Conservation (phyloP, 2,797 vertebrate genomes). For the Podargus strigoides region DNA sequence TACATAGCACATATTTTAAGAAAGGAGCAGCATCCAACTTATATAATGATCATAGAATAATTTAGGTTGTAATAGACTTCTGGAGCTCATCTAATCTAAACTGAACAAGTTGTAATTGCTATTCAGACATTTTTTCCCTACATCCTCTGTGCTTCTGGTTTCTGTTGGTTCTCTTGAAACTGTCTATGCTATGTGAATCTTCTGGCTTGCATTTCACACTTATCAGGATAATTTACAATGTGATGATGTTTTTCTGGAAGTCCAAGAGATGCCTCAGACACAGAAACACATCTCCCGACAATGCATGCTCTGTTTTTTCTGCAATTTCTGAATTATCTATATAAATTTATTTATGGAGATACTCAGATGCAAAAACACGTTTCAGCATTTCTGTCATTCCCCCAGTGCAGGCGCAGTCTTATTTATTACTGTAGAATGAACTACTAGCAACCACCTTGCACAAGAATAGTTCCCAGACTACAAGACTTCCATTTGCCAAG, state of each 20-base stretch:
- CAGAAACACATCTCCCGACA: not conserved
- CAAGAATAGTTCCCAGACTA: not conserved
- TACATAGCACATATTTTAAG: fast-evolving
- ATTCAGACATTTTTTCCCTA: not conserved
- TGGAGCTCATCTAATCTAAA: not conserved
- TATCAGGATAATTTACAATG: not conserved
- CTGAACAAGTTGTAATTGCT: not conserved
- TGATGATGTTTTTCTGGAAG: not conserved
- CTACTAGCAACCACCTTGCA: not conserved
- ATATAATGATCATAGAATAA: not conserved
- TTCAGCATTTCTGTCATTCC: not conserved
- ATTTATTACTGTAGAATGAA: not conserved
- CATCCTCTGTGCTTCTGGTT: not conserved
- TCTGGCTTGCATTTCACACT: not conserved
- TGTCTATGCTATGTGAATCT: not conserved
- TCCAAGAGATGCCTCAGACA: not conserved
- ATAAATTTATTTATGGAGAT: not conserved
- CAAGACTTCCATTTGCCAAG: not conserved
- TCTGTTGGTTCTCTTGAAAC: not conserved
- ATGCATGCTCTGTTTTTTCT: not conserved
- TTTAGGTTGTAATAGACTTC: not conserved
- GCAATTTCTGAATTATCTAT: not conserved
- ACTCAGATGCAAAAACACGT: not conserved
- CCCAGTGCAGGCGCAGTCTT: not conserved
- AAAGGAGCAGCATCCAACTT: not conserved